Evolutionary conservation across 2,888 invertebrate genomes (phyloP).

Genomic region (Acrobasis suavella): DNA sequence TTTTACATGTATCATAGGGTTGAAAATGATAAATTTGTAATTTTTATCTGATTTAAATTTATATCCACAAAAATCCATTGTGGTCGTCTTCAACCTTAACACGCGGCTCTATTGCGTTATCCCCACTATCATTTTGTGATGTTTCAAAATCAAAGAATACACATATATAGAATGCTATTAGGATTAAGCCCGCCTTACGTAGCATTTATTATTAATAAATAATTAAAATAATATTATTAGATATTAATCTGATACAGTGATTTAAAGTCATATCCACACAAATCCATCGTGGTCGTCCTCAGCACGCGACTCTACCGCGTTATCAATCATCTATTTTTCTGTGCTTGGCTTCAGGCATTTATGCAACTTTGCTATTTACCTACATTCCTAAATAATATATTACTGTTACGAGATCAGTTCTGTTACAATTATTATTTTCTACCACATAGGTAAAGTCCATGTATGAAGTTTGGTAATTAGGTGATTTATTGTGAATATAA

Average conservation of each 20-base stretch:
- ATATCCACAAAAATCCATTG: too few relatives aligned
- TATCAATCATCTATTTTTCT: constrained; percentile 76
- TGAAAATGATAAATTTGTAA: too few relatives aligned
- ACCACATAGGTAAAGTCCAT: not conserved
- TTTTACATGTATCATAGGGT: too few relatives aligned
- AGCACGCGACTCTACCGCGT: constrained; percentile 64
- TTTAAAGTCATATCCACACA: constrained; percentile 43
- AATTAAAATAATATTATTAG: not conserved
- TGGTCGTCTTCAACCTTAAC: too few relatives aligned
- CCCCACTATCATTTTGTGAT: too few relatives aligned
- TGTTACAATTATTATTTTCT: not conserved
- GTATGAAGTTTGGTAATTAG: not conserved
- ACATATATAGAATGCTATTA: too few relatives aligned
- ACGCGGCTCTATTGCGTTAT: too few relatives aligned
- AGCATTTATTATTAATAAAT: too few relatives aligned
- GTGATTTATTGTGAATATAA: not conserved
- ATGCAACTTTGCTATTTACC: constrained; percentile 53
- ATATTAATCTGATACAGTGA: not conserved
- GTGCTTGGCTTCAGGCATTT: constrained; percentile 54
- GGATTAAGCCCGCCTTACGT: too few relatives aligned
- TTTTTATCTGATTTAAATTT: too few relatives aligned
- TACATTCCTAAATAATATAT: constrained; percentile 23
- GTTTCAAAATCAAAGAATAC: too few relatives aligned
- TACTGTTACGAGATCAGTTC: not conserved
- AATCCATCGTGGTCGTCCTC: constrained; percentile 47